Base-by-base conservation (phyloP, 2,888 invertebrate species). In the Dryocosmus kuriphilus region DNA sequence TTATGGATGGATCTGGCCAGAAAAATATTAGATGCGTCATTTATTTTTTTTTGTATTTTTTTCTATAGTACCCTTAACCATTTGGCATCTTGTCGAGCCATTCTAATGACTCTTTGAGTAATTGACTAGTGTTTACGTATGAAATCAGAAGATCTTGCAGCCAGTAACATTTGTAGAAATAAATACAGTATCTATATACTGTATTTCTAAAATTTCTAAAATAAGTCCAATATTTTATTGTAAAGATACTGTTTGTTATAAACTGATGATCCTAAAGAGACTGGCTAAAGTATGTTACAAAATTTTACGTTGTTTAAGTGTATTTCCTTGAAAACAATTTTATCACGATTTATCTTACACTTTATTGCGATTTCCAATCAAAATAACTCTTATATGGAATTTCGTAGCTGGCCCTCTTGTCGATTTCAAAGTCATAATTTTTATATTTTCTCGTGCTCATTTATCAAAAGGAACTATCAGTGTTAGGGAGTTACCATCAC, bases 81-180 rank as follows among this genome's bases (percentile, higher is more conserved):
- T 71, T 71, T 71, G 71, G 71, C 71, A 51, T 71, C 51, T 9
- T 71, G 9, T 51, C 5, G n/a, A 71, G 71, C 51, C 71, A 32
- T 71, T 46, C 27, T 71, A 71, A 71, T 71, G 30, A 51, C 51
- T n/a, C 11, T n/a, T 6, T 51, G 30, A 51, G 27, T 71, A 71
- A 71, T 71, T 71, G 71, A 71, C 71, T 71, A 71, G 4, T 67
- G 46, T 24, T 67, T 67, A 67, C 67, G 51, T 71, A 71, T 71
- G 7, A 63, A 63, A 63, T 30, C 30, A 9, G 16, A 19, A 46
- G 30, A 30, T 71, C n/a, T 30, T 46, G 30, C 14, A 46, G n/a
- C 30, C 30, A 71, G 30, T 51, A 71, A 51, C n/a, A 22, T 51
- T 51, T 51, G n/a, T n/a, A n/a, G 51, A n/a, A 51, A n/a, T 51